These are phyloP conservation scores for Idaea biselata DNA, from an alignment of 2,888 invertebrate genomes.

Conservation along the genomic window DNA sequence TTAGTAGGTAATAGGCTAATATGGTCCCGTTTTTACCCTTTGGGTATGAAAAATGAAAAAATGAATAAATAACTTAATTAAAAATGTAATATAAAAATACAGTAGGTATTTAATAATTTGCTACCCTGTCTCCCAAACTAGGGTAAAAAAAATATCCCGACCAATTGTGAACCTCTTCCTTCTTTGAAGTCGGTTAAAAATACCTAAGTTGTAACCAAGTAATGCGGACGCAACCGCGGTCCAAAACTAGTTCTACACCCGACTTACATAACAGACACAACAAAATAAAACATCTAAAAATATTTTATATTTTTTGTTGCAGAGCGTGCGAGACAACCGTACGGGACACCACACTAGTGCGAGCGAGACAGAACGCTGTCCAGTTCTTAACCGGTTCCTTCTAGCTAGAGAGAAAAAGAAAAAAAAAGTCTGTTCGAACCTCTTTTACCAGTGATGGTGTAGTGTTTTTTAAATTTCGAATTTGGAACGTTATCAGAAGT, in stretches of 20 bases:
- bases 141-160: no score
- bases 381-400: conserved; percentile 48
- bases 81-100: no score
- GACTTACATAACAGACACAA: conserved; percentile 34
- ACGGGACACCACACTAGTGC: conserved; percentile 26
- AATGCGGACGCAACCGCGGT: background rate
- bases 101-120: no score
- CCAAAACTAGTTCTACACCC: conserved; percentile 9
- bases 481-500: conserved; percentile 45
- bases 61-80: no score
- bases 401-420: conserved; percentile 20
- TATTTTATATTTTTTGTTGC: conserved; percentile 66
- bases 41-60: no score
- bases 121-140: no score
- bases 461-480: conserved; percentile 27
- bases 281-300: conserved; percentile 39
- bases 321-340: conserved; percentile 53
- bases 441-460: conserved; percentile 31
- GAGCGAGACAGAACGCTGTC: conserved; percentile 49
- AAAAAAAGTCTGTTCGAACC: background rate
- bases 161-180: no score
- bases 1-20: no score
- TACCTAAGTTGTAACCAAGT: conserved; percentile 13
- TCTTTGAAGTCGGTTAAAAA: conserved; percentile 8
- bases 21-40: no score